These are phyloP conservation scores for Sula dactylatra DNA, from an alignment of 2,113 vertebrate species.

Conservation along the genomic window DNA sequence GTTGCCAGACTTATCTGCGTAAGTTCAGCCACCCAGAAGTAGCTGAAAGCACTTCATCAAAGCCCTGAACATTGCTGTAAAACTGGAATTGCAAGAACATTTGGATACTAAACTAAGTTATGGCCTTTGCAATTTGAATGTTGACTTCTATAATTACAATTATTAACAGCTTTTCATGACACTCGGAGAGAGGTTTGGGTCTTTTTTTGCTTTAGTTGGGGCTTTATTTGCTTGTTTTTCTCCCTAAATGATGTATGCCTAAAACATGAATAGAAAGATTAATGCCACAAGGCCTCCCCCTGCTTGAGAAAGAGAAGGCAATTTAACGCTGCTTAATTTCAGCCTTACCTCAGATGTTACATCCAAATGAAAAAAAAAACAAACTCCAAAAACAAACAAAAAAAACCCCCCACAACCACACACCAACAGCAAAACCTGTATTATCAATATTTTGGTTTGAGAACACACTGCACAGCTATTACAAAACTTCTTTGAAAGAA, in stretches of 20 bases:
- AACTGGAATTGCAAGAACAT: neutral
- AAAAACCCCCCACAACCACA: too few relatives aligned
- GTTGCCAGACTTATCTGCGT: neutral
- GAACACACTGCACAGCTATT: neutral
- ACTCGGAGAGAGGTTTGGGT: neutral
- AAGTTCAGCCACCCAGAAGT: neutral
- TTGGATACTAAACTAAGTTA: neutral
- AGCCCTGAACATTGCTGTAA: neutral
- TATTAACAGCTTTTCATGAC: neutral
- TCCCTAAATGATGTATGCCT: neutral
- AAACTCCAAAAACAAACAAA: too few relatives aligned
- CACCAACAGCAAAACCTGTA: neutral
- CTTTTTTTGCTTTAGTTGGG: neutral
- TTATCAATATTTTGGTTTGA: neutral
- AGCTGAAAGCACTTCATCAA: neutral
- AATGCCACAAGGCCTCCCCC: neutral
- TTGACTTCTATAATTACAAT: neutral
- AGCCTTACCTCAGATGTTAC: neutral
- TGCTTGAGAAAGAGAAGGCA: neutral
- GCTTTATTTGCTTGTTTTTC: neutral
- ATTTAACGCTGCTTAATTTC: neutral
- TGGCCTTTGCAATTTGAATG: neutral
- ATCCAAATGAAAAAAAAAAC: neutral
- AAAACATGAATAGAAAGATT: neutral
- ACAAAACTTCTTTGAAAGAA: neutral